phyloP scores from a whole-genome alignment of 2,113 vertebrate species.

The Chlorodrepanis virens region DNA sequence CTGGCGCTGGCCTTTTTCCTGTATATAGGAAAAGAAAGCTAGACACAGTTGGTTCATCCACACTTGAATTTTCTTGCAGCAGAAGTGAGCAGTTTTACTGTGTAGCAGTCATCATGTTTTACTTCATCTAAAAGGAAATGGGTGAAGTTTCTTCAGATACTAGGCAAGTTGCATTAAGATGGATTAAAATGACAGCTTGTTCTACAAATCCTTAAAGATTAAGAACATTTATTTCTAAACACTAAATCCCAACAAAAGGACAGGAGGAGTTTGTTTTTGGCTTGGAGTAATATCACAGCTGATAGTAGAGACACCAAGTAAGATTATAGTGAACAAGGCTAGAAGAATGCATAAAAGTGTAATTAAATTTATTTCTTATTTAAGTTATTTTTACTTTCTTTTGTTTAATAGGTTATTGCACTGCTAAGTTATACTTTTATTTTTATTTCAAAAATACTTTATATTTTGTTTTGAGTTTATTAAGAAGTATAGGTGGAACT shows the following conservation, averaged over 20 bases:
- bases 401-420: neutral
- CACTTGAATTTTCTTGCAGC: neutral
- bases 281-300: neutral
- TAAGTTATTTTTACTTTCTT: neutral
- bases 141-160: neutral
- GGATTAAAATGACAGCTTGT: conserved; percentile 41
- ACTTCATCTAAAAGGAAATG: neutral
- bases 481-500: neutral
- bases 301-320: neutral
- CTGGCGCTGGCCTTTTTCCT: neutral
- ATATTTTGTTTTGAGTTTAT: neutral
- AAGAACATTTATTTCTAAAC: neutral
- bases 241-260: neutral
- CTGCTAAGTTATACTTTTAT: neutral
- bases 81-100: neutral
- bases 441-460: neutral
- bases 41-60: neutral
- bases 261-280: neutral
- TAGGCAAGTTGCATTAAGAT: neutral
- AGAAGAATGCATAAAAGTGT: neutral
- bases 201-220: conserved; percentile 36
- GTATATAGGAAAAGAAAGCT: neutral
- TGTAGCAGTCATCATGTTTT: neutral
- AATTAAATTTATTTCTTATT: neutral
- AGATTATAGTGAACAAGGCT: neutral